Evolutionary conservation across 2,888 invertebrate species (phyloP), one percentile per base, ranked within the genome.

Genomic region (Platynereis dumerilii): DNA sequence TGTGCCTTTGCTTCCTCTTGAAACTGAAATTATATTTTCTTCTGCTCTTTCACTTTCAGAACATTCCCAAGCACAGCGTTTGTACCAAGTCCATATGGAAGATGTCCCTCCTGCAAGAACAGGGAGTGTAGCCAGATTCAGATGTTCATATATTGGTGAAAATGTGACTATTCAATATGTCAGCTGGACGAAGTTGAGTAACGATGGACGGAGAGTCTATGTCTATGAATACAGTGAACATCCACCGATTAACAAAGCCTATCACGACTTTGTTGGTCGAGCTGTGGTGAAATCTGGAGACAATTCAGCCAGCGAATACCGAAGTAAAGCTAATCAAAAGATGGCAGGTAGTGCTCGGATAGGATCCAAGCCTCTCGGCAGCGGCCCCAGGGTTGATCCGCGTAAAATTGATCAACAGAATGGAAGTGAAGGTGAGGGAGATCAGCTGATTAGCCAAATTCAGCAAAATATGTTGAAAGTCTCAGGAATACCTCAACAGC

Each of bases 151-250:
- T 28, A 34, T 60, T 26, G 60, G 60, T 3, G 53, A 60, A 20
- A 60, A 60, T 52, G 52, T 60, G 20, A 60, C 60, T 7, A 52
- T 60, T 2, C 60, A 60, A 22, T 60, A 60, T 53, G 53, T 60
- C 28, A 48, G 48, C 26, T 60, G 60, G 60, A 60, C 60, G 1
- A 60, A 60, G n/a, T 60, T 28, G 24, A 24, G 22, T 15, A 7
- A 22, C n/a, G 22, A 60, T 24, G 52, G 29, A 12, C 52, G 53
- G 10, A 45, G 60, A 17, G 29, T 20, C 5, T 60, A 48, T 29
- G 60, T 60, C 2, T 60, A 60, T 28, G 60, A 60, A 53, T 60
- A 60, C 60, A 60, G 60, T 45, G 45, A 60, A 52, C 60, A 60
- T 34, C 60, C 60, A 15, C 52, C 53, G 1, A 24, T 60, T 3